Evolutionary conservation across 2,113 vertebrate species (phyloP).

Genomic region (Phylloscopus whistleri): DNA sequence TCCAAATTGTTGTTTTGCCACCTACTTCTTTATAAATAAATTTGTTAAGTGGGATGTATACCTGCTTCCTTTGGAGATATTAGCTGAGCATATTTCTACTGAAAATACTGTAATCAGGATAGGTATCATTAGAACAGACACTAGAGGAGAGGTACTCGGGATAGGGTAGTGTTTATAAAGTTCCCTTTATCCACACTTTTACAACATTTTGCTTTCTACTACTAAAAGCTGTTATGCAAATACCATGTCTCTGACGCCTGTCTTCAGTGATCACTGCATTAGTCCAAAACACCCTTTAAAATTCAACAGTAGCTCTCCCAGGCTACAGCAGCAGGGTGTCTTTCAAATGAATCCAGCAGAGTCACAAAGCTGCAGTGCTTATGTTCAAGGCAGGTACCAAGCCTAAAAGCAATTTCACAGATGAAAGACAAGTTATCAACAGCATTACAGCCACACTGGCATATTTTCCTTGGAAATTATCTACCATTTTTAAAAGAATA

Average conservation of each 20-base stretch:
- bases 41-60: neutral
- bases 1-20: neutral
- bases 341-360: constrained; percentile 35
- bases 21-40: neutral
- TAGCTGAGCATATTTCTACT: neutral
- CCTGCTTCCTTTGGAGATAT: neutral
- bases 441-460: neutral
- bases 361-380: neutral
- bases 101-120: neutral
- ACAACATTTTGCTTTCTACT: neutral
- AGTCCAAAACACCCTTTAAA: constrained; percentile 24
- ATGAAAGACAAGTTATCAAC: constrained; percentile 50
- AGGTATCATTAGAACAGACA: neutral
- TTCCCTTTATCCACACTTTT: neutral
- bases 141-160: neutral
- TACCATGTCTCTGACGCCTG: neutral
- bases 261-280: neutral
- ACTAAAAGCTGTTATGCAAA: constrained; percentile 1
- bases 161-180: neutral
- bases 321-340: neutral
- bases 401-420: constrained; percentile 51
- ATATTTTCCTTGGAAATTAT: constrained; percentile 44
- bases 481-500: neutral
- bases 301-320: neutral
- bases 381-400: constrained; percentile 9